phyloP scores from a whole-genome alignment of 2,113 vertebrate genomes.

The Thalassoma bifasciatum region DNA sequence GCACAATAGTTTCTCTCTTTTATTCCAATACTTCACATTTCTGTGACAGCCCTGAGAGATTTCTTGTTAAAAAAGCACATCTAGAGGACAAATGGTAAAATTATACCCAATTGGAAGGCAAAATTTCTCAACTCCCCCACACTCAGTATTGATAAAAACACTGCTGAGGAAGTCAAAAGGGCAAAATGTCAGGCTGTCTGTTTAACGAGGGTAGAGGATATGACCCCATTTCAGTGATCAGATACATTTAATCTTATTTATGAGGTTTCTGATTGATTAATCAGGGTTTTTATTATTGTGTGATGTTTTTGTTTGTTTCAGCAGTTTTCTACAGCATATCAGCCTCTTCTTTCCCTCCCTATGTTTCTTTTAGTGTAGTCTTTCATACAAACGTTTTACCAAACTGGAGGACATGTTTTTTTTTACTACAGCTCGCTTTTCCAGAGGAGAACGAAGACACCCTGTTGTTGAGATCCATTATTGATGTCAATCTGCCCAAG shows the following conservation, averaged over 20 bases:
- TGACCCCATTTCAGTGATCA: neutral
- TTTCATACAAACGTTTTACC: neutral
- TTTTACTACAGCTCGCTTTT: conserved; percentile 86
- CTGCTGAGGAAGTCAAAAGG: conserved; percentile 14
- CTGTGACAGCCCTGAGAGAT: neutral
- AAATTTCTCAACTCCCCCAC: conserved; percentile 5
- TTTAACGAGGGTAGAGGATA: neutral
- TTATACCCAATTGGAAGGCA: neutral
- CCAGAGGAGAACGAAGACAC: conserved; percentile 92
- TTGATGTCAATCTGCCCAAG: conserved; percentile 93
- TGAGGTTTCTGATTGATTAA: conserved; percentile 27
- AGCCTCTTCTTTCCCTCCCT: neutral
- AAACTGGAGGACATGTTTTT: conserved; percentile 6
- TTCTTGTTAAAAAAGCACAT: neutral
- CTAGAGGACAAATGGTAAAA: neutral
- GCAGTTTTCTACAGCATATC: neutral
- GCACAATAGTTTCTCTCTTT: neutral
- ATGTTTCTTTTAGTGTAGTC: neutral
- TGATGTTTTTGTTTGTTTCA: conserved; percentile 16
- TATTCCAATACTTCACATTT: neutral
- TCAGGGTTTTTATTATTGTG: conserved; percentile 10
- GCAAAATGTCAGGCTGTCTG: conserved; percentile 12
- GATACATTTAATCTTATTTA: conserved; percentile 29
- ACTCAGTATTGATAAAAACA: neutral
- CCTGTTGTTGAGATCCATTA: conserved; percentile 91